Percentiles rank a stretch among this genome's conserved stretches.
Conservation (phyloP, 2,797 vertebrate genomes). For the Ptychadena robeensis region DNA sequence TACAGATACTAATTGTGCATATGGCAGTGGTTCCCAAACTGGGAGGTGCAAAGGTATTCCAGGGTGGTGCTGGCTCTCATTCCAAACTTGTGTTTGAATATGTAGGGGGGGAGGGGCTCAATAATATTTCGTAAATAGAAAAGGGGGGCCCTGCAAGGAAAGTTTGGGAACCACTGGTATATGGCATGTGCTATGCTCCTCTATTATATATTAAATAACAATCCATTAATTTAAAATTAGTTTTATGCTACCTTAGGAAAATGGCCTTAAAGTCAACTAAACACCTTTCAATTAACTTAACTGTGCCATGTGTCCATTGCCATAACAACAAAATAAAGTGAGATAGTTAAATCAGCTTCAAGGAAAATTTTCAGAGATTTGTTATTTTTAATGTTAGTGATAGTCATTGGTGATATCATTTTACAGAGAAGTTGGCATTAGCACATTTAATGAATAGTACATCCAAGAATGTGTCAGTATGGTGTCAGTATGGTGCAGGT, state of each 20-base stretch:
- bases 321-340: neutral
- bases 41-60: too few species aligned
- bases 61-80: too few species aligned
- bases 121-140: too few species aligned
- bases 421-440: conserved; percentile 12
- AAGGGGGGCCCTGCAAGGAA: too few species aligned
- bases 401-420: conserved; percentile 13
- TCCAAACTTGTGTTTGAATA: too few species aligned
- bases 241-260: neutral
- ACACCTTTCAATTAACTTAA: neutral
- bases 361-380: conserved; percentile 6
- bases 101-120: too few species aligned
- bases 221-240: too few species aligned
- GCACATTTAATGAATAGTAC: conserved; percentile 1
- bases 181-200: too few species aligned
- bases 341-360: neutral
- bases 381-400: conserved; percentile 14
- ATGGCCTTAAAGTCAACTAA: neutral
- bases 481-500: too few species aligned
- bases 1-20: neutral
- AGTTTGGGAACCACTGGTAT: too few species aligned
- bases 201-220: too few species aligned
- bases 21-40: too few species aligned
- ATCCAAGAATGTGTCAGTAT: conserved; percentile 33
- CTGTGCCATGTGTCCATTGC: neutral